Conservation (phyloP, 92 coral and sea anemone genomes). For the Siderastrea radians region DNA sequence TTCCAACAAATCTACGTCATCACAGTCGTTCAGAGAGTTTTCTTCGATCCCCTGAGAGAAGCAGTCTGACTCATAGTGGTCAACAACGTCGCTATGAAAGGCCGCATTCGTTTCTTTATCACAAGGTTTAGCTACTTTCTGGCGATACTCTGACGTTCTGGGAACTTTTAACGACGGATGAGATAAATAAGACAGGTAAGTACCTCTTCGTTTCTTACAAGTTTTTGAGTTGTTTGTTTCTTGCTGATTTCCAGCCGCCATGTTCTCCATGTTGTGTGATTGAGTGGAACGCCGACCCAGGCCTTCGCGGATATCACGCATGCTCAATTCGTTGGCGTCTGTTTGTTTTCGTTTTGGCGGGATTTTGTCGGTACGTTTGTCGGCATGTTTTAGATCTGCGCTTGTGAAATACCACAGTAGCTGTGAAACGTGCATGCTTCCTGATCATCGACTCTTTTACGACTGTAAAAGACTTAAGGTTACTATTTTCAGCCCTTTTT, state of each 20-base stretch:
- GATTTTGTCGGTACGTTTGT: background rate
- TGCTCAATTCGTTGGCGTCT: slow-evolving; percentile 8
- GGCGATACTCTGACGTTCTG: slow-evolving; percentile 57
- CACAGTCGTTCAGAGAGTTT: slow-evolving; percentile 14
- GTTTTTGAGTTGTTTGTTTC: background rate
- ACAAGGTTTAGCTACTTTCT: slow-evolving; percentile 23
- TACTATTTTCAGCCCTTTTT: background rate
- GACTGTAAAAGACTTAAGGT: background rate
- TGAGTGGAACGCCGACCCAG: background rate
- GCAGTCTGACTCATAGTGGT: background rate
- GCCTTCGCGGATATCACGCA: slow-evolving; percentile 1
- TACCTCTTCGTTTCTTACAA: slow-evolving; percentile 56
- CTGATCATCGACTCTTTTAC: background rate
- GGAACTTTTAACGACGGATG: slow-evolving; percentile 58
- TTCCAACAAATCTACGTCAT: slow-evolving; percentile 8
- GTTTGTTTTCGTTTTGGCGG: slow-evolving; percentile 3
- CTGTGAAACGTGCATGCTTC: background rate
- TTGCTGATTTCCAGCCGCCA: slow-evolving; percentile 31
- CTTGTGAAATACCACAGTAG: background rate
- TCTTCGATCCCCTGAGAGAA: background rate
- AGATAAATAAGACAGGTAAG: slow-evolving; percentile 61
- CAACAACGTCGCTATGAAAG: background rate
- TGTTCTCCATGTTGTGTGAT: background rate
- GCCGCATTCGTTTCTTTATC: background rate
- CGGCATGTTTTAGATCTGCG: background rate